Evolutionary conservation across 2,113 vertebrate species (phyloP).

Genomic region (Festucalex cinctus): DNA sequence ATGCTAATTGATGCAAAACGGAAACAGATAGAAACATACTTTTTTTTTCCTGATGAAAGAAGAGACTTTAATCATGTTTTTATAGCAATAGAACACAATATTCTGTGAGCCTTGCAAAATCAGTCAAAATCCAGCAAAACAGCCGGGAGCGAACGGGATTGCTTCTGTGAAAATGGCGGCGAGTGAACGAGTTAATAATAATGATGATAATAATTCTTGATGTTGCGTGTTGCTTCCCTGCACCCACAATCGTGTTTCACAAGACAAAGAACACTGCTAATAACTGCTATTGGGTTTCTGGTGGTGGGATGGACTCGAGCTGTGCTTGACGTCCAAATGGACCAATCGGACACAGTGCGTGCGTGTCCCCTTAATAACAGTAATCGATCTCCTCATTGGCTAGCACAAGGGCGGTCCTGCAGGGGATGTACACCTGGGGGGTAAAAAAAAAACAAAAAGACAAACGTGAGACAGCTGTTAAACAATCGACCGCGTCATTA

Average conservation of each 20-base stretch:
- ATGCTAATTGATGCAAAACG: too few species aligned
- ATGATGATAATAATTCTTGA: not conserved
- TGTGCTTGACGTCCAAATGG: slow-evolving; percentile 55
- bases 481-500: not conserved
- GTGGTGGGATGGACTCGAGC: slow-evolving; percentile 48
- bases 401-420: slow-evolving; percentile 77
- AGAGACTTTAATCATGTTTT: too few species aligned
- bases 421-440: slow-evolving; percentile 77
- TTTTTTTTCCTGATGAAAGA: too few species aligned
- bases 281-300: slow-evolving; percentile 39
- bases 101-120: too few species aligned
- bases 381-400: slow-evolving; percentile 76
- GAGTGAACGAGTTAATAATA: too few species aligned
- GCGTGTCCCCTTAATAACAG: slow-evolving; percentile 69
- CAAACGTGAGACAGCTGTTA: not conserved
- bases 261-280: slow-evolving; percentile 43
- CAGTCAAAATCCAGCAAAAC: too few species aligned
- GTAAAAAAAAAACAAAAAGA: slow-evolving; percentile 16
- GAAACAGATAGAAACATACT: too few species aligned
- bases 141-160: too few species aligned
- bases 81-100: too few species aligned
- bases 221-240: not conserved
- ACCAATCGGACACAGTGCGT: slow-evolving; percentile 26
- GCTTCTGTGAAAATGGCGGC: too few species aligned
- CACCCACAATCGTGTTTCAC: slow-evolving; percentile 30